These are phyloP conservation scores for Gyrodactylus bullatarudis DNA, from an alignment of 1,140 invertebrate species.

Conservation along the genomic window DNA sequence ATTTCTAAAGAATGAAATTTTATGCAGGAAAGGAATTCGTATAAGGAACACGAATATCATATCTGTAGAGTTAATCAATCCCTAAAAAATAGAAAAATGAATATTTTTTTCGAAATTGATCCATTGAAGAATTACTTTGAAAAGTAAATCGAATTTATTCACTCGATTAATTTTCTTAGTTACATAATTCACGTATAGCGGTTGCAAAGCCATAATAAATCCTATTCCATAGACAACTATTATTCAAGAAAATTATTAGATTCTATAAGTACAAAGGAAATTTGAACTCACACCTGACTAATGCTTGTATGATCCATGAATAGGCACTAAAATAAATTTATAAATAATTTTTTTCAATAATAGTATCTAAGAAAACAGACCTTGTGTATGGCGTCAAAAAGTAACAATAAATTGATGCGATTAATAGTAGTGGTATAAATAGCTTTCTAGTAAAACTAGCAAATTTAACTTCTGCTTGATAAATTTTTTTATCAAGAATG, in stretches of 20 bases:
- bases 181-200: neutral
- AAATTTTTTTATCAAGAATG: neutral
- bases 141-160: neutral
- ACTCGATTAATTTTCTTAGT: neutral
- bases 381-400: neutral
- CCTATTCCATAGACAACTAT: neutral
- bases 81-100: neutral
- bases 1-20: neutral
- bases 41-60: neutral
- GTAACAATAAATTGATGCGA: neutral
- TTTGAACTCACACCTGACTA: neutral
- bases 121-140: neutral
- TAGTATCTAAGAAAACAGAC: neutral
- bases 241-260: neutral
- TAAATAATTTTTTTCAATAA: neutral
- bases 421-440: neutral
- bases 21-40: neutral
- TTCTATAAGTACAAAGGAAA: neutral
- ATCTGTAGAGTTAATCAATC: neutral
- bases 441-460: neutral
- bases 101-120: neutral
- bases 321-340: neutral
- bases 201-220: neutral
- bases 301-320: neutral
- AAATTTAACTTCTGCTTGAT: neutral